Evolutionary conservation across 1,140 invertebrate genomes (phyloP).

Genomic region (Drosophila varians): DNA sequence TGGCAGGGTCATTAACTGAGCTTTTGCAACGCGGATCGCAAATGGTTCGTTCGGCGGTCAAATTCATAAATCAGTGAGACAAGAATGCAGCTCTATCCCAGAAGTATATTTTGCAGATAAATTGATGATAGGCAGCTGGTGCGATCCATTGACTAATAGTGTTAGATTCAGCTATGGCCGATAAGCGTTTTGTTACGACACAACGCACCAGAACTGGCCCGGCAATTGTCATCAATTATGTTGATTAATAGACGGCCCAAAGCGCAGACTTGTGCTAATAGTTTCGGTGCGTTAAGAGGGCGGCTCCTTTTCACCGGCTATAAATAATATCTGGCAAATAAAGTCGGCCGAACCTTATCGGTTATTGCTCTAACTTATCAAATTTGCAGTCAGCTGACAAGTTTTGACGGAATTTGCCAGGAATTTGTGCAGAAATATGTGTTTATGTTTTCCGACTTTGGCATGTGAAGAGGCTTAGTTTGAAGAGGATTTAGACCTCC

Average conservation of each 20-base stretch:
- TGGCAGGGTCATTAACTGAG: constrained; percentile 74
- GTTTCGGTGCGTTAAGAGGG: constrained; percentile 14
- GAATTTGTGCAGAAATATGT: constrained; percentile 1
- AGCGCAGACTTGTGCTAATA: constrained; percentile 25
- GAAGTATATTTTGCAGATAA: constrained; percentile 52
- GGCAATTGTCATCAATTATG: constrained; percentile 76
- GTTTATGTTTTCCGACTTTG: neutral
- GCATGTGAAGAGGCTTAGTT: constrained; percentile 32
- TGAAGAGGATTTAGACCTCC: constrained; percentile 5
- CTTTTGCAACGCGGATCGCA: constrained; percentile 23
- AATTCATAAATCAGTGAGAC: constrained; percentile 75
- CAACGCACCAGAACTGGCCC: constrained; percentile 41
- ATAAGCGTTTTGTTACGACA: constrained; percentile 71
- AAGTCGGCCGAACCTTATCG: constrained; percentile 59
- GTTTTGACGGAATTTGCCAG: constrained; percentile 36
- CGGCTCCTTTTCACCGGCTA: constrained; percentile 24
- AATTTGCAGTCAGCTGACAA: constrained; percentile 56
- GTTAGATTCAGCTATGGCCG: constrained; percentile 67
- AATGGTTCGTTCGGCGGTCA: constrained; percentile 61
- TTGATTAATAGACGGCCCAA: constrained; percentile 63
- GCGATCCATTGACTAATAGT: constrained; percentile 76
- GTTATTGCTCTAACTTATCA: constrained; percentile 50
- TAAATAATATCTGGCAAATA: constrained; percentile 47
- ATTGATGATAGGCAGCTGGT: constrained; percentile 71
- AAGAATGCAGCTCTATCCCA: constrained; percentile 64